Evolutionary conservation across 2,113 vertebrate species (phyloP), one percentile per base, ranked within the genome.

Genomic region (Microtus oregoni): DNA sequence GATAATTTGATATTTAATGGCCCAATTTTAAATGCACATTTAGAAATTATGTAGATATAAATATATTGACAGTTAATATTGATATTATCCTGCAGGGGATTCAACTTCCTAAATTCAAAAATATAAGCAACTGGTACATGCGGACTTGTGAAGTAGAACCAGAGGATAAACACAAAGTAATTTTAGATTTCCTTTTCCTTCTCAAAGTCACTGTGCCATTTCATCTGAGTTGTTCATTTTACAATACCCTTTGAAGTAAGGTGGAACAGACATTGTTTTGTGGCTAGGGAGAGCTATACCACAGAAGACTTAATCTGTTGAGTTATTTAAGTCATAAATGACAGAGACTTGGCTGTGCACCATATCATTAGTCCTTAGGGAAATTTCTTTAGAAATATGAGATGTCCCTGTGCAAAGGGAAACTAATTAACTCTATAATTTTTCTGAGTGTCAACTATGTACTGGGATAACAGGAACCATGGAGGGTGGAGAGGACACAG

Each of bases 161-260:
- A 76, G 20, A 79, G 12, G 67, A 70, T 5, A 89, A 58, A 92
- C 61, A 8, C 13, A 55, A 83, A 90, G 11, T 32, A 83, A 76
- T 63, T 28, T 5, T 50, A 78, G 67, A 70, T 90, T 93, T 38
- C 4, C 30, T 79, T 95, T 32, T 58, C 41, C 11, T 95, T 70
- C 68, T 89, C 44, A 72, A 79, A 94, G 75, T 44, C 26, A 93
- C 2, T 13, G 32, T 41, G 19, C 1, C 28, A 38, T 89, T 83
- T 91, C 67, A 17, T 32, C 79, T 28, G 87, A 41, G 55, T 20
- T 58, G 63, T 92, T 92, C 86, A 86, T 90, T 97, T 93, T 72
- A 92, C 4, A 38, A n/a, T 38, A n/a, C 41, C 68, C 73, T 96
- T 95, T 91, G 24, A 83, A 86, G 58, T 86, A 89, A 92, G 22